These are phyloP conservation scores for Himalopsyche tibetana DNA, from an alignment of 2,888 invertebrate genomes.

Conservation along the genomic window DNA sequence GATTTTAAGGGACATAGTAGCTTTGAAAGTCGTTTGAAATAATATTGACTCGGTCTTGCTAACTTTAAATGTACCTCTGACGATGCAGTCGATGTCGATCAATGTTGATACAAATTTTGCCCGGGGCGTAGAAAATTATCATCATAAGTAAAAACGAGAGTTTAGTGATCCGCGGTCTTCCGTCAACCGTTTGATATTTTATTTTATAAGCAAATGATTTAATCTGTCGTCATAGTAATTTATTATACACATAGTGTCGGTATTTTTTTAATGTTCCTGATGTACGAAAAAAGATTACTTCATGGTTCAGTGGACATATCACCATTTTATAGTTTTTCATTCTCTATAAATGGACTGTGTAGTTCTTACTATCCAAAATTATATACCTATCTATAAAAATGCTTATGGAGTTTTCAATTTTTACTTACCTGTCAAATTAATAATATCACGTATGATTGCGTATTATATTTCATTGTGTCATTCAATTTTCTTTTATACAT, in stretches of 20 bases:
- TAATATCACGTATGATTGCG: too few relatives aligned
- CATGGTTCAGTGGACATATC: background rate
- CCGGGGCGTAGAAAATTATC: slow-evolving; percentile 18
- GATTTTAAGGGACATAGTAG: too few relatives aligned
- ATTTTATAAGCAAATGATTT: slow-evolving; percentile 10
- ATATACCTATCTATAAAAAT: too few relatives aligned
- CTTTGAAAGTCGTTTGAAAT: too few relatives aligned
- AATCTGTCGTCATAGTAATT: slow-evolving; percentile 18
- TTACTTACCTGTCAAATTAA: too few relatives aligned
- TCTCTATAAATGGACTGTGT: too few relatives aligned
- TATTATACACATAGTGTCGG: background rate
- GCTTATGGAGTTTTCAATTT: too few relatives aligned
- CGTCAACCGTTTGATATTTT: background rate
- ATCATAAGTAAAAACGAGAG: slow-evolving; percentile 13
- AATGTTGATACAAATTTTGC: background rate
- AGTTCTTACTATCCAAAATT: too few relatives aligned
- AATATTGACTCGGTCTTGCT: background rate
- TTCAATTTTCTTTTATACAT: too few relatives aligned
- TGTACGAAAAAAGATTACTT: background rate
- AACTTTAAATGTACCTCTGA: background rate
- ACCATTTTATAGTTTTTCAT: background rate
- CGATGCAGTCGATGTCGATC: background rate
- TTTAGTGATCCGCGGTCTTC: background rate
- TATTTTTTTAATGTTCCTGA: background rate
- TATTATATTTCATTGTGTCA: too few relatives aligned